These are phyloP conservation scores for Sebastes vulpes DNA, from an alignment of 2,797 vertebrate genomes.

Conservation along the genomic window DNA sequence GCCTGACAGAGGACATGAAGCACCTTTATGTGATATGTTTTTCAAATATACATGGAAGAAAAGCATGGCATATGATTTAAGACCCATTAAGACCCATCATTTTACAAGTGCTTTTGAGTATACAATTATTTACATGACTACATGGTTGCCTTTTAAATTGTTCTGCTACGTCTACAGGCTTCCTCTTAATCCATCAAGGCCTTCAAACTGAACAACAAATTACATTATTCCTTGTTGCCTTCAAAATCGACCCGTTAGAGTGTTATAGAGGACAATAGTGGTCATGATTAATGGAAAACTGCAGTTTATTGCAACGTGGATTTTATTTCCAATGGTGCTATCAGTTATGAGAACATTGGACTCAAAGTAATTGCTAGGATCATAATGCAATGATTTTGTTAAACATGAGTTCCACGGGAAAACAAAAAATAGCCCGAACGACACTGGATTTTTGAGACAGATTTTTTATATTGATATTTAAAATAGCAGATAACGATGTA, in stretches of 20 bases:
- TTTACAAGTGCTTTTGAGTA: conserved; percentile 1
- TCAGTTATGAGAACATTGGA: not conserved
- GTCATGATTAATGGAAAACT: not conserved
- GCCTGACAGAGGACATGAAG: conserved; percentile 34
- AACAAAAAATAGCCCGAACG: not conserved
- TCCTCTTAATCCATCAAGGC: not conserved
- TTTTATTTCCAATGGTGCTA: not conserved
- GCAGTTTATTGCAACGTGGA: not conserved
- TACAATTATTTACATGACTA: not conserved
- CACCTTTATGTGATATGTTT: conserved; percentile 8
- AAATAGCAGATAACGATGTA: not conserved
- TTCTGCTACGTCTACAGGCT: not conserved
- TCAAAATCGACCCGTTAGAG: not conserved
- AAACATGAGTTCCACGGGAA: not conserved
- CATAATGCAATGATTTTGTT: not conserved
- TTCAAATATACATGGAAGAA: not conserved
- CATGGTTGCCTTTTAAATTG: not conserved
- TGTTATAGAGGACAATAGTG: not conserved
- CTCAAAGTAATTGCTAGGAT: not conserved
- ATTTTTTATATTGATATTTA: not conserved
- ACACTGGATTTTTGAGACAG: not conserved
- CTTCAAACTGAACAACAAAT: too few relatives aligned
- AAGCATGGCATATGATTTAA: not conserved
- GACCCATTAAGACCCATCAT: not conserved
- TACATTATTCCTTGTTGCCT: not conserved